phyloP scores from a whole-genome alignment of 1,140 invertebrate genomes.

The Thereuonema tuberculata region DNA sequence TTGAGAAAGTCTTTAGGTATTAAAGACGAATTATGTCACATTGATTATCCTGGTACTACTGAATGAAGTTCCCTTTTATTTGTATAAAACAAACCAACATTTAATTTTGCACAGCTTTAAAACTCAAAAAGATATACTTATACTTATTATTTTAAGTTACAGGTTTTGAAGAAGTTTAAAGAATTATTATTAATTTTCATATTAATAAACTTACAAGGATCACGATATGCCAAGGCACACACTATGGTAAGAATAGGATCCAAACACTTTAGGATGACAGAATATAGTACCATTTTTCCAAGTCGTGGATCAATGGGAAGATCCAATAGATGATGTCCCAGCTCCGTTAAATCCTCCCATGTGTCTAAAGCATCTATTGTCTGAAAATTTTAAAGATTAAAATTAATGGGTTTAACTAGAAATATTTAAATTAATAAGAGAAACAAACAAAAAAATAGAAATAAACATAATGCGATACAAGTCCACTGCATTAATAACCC shows the following conservation, averaged over 20 bases:
- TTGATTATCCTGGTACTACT: too few species aligned
- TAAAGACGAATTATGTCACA: too few species aligned
- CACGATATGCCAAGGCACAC: conserved; percentile 65
- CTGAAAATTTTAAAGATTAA: conserved; percentile 34
- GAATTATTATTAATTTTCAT: not conserved
- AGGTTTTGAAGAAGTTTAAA: too few species aligned
- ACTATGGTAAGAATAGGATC: conserved; percentile 90
- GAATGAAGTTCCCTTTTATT: too few species aligned
- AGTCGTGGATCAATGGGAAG: conserved; percentile 79
- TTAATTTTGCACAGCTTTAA: too few species aligned
- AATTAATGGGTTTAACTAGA: not conserved
- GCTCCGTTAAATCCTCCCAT: conserved; percentile 67
- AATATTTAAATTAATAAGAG: not conserved
- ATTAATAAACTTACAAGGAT: conserved; percentile 34
- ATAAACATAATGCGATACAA: too few species aligned
- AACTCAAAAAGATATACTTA: too few species aligned
- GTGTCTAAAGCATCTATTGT: conserved; percentile 69
- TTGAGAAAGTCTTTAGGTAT: too few species aligned
- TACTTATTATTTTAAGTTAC: too few species aligned
- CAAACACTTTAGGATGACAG: conserved; percentile 79
- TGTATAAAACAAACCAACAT: too few species aligned
- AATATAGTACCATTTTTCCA: conserved; percentile 82
- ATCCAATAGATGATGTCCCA: conserved; percentile 75
- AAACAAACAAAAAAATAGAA: too few species aligned
- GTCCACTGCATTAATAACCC: too few species aligned